A percentile compares a stretch with the other conserved stretches of the same genome.
phyloP scores from a whole-genome alignment of 2,113 vertebrate genomes.

The Penelope pileata region DNA sequence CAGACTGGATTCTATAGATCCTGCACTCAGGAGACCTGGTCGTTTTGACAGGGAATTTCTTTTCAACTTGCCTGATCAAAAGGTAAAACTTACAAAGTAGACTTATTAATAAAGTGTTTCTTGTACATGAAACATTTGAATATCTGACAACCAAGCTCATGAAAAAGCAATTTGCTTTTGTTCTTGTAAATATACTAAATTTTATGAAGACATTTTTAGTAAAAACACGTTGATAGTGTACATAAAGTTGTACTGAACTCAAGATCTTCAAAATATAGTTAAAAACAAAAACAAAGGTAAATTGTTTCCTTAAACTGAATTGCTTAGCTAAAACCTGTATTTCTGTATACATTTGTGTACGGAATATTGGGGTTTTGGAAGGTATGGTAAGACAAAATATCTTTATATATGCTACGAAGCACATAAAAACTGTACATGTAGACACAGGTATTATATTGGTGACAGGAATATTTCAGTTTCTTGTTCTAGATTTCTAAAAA shows the following conservation, averaged over 20 bases:
- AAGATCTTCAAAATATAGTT: not conserved
- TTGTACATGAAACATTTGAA: not conserved
- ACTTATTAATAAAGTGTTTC: not conserved
- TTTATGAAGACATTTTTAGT: not conserved
- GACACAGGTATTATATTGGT: accelerated
- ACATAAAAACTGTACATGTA: not conserved
- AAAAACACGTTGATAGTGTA: not conserved
- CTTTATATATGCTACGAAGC: not conserved
- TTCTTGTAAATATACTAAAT: not conserved
- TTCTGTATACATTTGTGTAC: not conserved
- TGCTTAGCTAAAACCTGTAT: not conserved
- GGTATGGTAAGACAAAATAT: not conserved
- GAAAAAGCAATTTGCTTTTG: not conserved
- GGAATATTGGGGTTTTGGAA: not conserved
- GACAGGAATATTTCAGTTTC: not conserved
- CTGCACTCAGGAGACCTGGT: slow-evolving; percentile 98
- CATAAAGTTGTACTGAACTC: not conserved
- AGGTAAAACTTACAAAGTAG: slow-evolving; percentile 77
- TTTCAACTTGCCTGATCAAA: slow-evolving; percentile 96
- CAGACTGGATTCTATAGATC: slow-evolving; percentile 99
- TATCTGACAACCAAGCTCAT: not conserved
- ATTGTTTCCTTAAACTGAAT: not conserved
- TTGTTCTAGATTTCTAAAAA: not conserved
- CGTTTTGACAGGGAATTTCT: slow-evolving; percentile 99
- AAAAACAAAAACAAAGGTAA: not conserved